These are phyloP conservation scores for Pyrgilauda ruficollis DNA, from an alignment of 2,113 vertebrate species.

Conservation along the genomic window DNA sequence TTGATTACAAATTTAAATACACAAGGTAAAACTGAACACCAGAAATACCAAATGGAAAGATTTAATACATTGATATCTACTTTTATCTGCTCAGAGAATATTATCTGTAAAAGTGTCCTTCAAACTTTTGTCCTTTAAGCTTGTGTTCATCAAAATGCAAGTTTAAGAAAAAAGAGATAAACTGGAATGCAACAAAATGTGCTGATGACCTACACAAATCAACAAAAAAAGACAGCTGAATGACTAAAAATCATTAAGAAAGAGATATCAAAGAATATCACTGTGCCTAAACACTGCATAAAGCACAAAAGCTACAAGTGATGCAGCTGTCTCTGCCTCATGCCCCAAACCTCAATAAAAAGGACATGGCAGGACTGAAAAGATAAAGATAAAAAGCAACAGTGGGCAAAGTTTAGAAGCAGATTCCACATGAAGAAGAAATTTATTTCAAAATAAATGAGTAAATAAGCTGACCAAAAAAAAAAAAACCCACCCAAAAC, in stretches of 20 bases:
- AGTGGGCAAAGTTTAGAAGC: not conserved
- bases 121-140: not conserved
- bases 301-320: not conserved
- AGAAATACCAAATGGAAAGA: not conserved
- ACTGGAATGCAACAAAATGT: not conserved
- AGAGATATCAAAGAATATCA: not conserved
- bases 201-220: not conserved
- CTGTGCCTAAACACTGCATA: not conserved
- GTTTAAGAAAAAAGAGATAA: not conserved
- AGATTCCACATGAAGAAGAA: not conserved
- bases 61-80: not conserved
- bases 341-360: not conserved
- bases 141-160: not conserved
- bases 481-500: not conserved
- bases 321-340: not conserved
- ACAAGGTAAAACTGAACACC: not conserved
- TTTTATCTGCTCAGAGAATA: not conserved
- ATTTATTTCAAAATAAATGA: not conserved
- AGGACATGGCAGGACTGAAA: not conserved
- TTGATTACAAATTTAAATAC: not conserved
- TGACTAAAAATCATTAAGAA: not conserved
- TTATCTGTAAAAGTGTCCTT: not conserved
- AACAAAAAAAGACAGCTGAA: not conserved
- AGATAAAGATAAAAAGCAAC: not conserved
- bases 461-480: not conserved